phyloP scores from a whole-genome alignment of 2,888 invertebrate genomes.

The Sinhomidia bicolor region DNA sequence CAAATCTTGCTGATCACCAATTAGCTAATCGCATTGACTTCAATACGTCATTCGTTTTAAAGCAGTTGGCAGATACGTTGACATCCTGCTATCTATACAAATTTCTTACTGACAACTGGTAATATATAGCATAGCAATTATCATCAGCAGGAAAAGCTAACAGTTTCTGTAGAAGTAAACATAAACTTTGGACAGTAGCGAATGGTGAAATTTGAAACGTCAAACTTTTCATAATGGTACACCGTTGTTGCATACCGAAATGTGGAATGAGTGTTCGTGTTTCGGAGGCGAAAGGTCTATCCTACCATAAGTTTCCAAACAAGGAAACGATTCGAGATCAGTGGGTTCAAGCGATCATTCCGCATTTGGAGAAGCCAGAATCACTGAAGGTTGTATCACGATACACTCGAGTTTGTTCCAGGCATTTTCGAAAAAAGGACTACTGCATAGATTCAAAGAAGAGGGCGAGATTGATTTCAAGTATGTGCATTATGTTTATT shows the following conservation, averaged over 20 bases:
- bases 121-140: no score
- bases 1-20: no score
- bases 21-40: no score
- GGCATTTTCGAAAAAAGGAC: constrained; percentile 79
- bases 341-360: constrained; percentile 79
- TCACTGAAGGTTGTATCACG: constrained; percentile 78
- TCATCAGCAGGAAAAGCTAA: no score
- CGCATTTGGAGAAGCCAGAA: constrained; percentile 80
- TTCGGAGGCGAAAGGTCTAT: constrained; percentile 79
- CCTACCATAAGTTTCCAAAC: constrained; percentile 79
- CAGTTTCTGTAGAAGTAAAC: no score
- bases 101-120: no score
- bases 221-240: constrained; percentile 74
- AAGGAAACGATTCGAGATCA: constrained; percentile 78
- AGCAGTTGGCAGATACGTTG: no score
- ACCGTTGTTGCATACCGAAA: constrained; percentile 79
- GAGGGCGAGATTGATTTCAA: constrained; percentile 79
- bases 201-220: background rate
- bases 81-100: no score
- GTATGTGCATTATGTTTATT: constrained; percentile 71
- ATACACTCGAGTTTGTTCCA: constrained; percentile 79
- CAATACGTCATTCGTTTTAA: no score
- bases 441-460: constrained; percentile 79
- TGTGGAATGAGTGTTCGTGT: constrained; percentile 80
- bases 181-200: background rate